Evolutionary conservation across 2,113 vertebrate species (phyloP), one percentile per base, ranked within the genome.

Genomic region (Poeciliopsis retropinna): DNA sequence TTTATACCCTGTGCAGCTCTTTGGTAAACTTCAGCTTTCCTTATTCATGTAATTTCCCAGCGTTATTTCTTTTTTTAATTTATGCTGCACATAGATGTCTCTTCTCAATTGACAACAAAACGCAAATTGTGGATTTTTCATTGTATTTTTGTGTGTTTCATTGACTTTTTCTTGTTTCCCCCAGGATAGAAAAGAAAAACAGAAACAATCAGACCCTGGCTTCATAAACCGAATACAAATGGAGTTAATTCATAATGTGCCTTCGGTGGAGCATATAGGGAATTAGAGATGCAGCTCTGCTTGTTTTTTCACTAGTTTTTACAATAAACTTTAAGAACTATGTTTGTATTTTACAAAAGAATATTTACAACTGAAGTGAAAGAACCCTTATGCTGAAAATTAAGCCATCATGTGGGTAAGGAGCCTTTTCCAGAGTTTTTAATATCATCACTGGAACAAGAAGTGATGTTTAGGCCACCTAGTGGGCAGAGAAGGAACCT

Each of bases 161-260:
- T 37, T 5, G 39, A 15, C 39, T 41, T 15, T 15, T 41, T 15
- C 13, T 41, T 41, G 34, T 15, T 41, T 15, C 3, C 39, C 39
- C 39, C 22, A 63, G 73, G 65, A 67, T 30, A 80, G 60, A 47
- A 57, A 25, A n/a, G 51, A 57, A n/a, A 25, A 57, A 25, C 22
- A 57, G 17, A 57, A 57, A 57, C 51, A 75, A 64, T 74, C 34
- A 79, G 63, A 83, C 64, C 47, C 11, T 64, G 63, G 82, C 61
- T 86, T 84, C 78, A 76, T 67, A 74, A 87, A 88, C 61, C 77
- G 32, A 89, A 88, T 78, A 72, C 64, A 88, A 88, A 87, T 86
- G 65, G 57, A 68, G 65, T 83, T 61, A 67, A 88, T 81, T 88
- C 75, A 37, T 68, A 73, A 60, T 6, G 69, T 71, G 67, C 63